Percentiles rank a stretch among this genome's conserved stretches.
Evolutionary conservation across 2,888 invertebrate species (phyloP).

Genomic region (Venusia cambrica): DNA sequence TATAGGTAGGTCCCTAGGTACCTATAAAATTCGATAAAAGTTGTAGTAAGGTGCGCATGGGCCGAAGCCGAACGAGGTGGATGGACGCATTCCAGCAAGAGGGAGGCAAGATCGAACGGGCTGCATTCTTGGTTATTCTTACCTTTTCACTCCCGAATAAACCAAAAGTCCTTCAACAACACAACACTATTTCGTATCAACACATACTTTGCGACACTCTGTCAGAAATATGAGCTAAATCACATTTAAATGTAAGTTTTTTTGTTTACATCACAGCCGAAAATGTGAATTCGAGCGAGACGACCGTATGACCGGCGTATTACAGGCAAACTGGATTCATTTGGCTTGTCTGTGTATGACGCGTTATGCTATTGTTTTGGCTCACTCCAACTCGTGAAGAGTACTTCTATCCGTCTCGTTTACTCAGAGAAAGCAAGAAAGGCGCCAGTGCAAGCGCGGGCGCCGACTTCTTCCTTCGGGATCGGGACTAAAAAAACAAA

Average conservation of each 20-base stretch:
- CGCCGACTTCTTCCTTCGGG: constrained; percentile 75
- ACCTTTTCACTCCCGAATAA: constrained; percentile 54
- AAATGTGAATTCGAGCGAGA: constrained; percentile 43
- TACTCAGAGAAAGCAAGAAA: constrained; percentile 72
- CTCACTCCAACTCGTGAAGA: constrained; percentile 44
- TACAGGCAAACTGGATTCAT: constrained; percentile 70
- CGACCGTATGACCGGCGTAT: constrained; percentile 60
- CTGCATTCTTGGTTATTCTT: constrained; percentile 74
- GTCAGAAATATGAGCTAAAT: constrained; percentile 45
- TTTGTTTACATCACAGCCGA: constrained; percentile 72
- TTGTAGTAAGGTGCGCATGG: constrained; percentile 70
- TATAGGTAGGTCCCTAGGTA: too few relatives aligned
- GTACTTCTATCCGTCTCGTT: constrained; percentile 43
- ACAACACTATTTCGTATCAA: constrained; percentile 37
- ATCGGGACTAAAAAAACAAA: constrained; percentile 75
- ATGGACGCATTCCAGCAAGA: constrained; percentile 74
- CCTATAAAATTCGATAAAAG: constrained; percentile 50
- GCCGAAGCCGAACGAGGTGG: constrained; percentile 61
- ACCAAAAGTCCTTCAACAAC: constrained; percentile 36
- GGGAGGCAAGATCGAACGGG: constrained; percentile 71
- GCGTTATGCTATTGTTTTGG: constrained; percentile 66
- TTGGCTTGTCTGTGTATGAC: constrained; percentile 59
- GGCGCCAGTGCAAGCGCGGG: constrained; percentile 74
- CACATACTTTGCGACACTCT: constrained; percentile 55
- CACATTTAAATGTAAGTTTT: constrained; percentile 47